Conservation (phyloP, 2,797 vertebrate genomes). For the Leptodactylus fallax region DNA sequence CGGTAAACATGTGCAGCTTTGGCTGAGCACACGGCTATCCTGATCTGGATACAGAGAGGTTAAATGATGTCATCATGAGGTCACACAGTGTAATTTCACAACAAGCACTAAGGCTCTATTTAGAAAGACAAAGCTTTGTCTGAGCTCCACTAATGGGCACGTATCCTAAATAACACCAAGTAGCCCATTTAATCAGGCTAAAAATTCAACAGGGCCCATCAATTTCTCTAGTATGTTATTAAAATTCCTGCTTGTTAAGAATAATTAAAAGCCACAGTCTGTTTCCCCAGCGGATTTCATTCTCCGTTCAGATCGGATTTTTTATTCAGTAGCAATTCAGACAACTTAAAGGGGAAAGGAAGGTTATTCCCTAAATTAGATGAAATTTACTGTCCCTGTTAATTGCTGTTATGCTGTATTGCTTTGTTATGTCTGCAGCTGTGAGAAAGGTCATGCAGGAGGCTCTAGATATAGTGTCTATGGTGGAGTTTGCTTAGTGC, state of each 20-base stretch:
- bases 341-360: conserved; percentile 60
- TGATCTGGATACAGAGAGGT: conserved; percentile 27
- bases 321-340: conserved; percentile 58
- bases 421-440: conserved; percentile 53
- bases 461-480: not conserved
- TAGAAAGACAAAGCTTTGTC: conserved; percentile 53
- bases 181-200: conserved; percentile 63
- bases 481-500: not conserved
- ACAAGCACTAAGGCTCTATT: conserved; percentile 28
- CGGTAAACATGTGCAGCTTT: not conserved
- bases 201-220: conserved; percentile 65
- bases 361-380: conserved; percentile 61
- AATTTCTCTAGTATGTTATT: conserved; percentile 64
- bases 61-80: conserved; percentile 54
- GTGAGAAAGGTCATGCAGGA: conserved; percentile 41
- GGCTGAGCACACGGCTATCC: not conserved
- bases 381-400: conserved; percentile 50
- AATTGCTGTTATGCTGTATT: conserved; percentile 54
- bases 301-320: conserved; percentile 57
- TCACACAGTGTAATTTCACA: conserved; percentile 23
- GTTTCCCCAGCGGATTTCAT: conserved; percentile 60
- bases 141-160: conserved; percentile 58
- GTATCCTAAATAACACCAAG: conserved; percentile 59
- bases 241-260: conserved; percentile 65
- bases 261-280: conserved; percentile 65